These are phyloP conservation scores for Mugil cephalus DNA, from an alignment of 2,113 vertebrate genomes.

Conservation along the genomic window DNA sequence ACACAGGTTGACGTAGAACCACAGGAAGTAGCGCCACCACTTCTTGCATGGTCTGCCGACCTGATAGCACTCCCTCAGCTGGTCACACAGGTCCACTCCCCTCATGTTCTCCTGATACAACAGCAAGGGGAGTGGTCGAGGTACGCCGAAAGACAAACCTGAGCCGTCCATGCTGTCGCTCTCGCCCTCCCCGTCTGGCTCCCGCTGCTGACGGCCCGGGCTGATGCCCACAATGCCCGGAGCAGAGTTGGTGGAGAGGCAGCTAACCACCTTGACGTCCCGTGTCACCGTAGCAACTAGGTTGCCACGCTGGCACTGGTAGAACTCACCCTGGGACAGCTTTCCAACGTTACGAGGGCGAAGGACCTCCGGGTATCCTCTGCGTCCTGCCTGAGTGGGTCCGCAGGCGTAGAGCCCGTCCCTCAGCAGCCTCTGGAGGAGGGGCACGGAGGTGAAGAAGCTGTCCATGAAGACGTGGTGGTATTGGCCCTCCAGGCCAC, in stretches of 20 bases:
- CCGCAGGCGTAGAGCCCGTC: slow-evolving; percentile 85
- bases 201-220: slow-evolving; percentile 72
- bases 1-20: slow-evolving; percentile 88
- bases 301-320: slow-evolving; percentile 86
- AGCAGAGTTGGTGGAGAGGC: slow-evolving; percentile 84
- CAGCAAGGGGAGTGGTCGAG: slow-evolving; percentile 83
- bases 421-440: slow-evolving; percentile 83
- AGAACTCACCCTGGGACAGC: slow-evolving; percentile 84
- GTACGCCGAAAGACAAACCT: slow-evolving; percentile 71
- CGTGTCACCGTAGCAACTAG: slow-evolving; percentile 85
- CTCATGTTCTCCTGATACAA: slow-evolving; percentile 88
- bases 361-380: slow-evolving; percentile 85
- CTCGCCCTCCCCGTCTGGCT: slow-evolving; percentile 69
- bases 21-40: slow-evolving; percentile 89
- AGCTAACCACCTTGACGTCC: slow-evolving; percentile 83
- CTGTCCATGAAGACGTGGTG: slow-evolving; percentile 87
- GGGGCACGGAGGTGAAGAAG: slow-evolving; percentile 86
- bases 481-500: slow-evolving; percentile 83
- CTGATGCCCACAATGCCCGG: slow-evolving; percentile 87
- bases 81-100: slow-evolving; percentile 86
- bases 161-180: slow-evolving; percentile 69
- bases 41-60: slow-evolving; percentile 86
- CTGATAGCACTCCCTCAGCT: slow-evolving; percentile 87
- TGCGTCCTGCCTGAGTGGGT: slow-evolving; percentile 81
- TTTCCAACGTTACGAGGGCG: slow-evolving; percentile 83